These are phyloP conservation scores for Adineta ricciae DNA, from an alignment of 2,888 invertebrate species.

Conservation along the genomic window DNA sequence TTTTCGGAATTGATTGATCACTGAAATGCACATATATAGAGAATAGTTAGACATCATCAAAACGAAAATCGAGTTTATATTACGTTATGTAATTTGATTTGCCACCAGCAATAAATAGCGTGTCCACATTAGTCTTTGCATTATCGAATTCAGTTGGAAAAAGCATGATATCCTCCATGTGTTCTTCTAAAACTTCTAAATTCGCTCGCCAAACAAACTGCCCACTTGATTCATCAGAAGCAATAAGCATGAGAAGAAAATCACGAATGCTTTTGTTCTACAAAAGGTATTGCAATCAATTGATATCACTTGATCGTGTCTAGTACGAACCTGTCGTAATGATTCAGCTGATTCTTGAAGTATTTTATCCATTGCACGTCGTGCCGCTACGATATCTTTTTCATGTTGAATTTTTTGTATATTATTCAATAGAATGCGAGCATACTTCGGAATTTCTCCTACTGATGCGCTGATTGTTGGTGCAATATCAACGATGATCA, in stretches of 20 bases:
- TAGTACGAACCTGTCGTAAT: not conserved
- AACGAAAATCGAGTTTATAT: not conserved
- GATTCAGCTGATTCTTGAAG: slow-evolving; percentile 4
- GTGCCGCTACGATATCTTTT: slow-evolving; percentile 12
- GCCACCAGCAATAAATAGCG: slow-evolving; percentile 27
- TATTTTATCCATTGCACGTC: slow-evolving; percentile 24
- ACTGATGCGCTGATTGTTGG: slow-evolving; percentile 27
- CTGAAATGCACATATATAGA: not conserved
- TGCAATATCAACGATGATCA: slow-evolving; percentile 33
- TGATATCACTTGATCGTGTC: not conserved
- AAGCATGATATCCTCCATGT: slow-evolving; percentile 28
- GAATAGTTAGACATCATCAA: not conserved
- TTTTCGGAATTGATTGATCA: slow-evolving; percentile 22
- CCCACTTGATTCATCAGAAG: slow-evolving; percentile 16
- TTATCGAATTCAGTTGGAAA: slow-evolving; percentile 28
- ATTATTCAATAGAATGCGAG: slow-evolving; percentile 13
- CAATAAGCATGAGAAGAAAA: slow-evolving; percentile 25
- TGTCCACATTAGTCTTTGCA: not conserved
- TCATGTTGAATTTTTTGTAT: not conserved
- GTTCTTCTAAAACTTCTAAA: slow-evolving; percentile 19
- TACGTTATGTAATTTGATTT: slow-evolving; percentile 27
- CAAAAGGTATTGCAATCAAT: not conserved
- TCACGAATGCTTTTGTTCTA: slow-evolving; percentile 24
- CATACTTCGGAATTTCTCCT: slow-evolving; percentile 23
- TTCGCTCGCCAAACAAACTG: slow-evolving; percentile 26